Evolutionary conservation across 2,888 invertebrate genomes (phyloP).

Genomic region (Dexiosoma caninum): DNA sequence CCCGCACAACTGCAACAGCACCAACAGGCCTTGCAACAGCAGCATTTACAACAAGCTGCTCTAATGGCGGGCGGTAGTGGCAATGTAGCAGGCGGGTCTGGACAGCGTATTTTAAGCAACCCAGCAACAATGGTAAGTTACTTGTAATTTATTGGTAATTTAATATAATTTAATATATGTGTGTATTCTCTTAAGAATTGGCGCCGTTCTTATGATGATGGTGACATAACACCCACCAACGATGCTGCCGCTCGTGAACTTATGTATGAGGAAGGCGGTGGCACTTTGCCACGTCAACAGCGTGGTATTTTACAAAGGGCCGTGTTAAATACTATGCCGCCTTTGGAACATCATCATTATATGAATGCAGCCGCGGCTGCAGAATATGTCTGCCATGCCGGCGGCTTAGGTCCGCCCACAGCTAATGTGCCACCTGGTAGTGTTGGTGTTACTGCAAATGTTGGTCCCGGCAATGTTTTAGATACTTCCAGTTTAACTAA

Average conservation of each 20-base stretch:
- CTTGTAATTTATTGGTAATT: not conserved
- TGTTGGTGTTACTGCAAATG: conserved; percentile 28
- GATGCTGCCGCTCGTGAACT: conserved; percentile 79
- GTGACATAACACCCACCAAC: conserved; percentile 93
- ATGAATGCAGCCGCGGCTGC: conserved; percentile 77
- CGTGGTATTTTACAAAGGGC: conserved; percentile 76
- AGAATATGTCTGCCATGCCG: conserved; percentile 73
- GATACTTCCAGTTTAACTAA: conserved; percentile 68
- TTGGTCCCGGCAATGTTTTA: conserved; percentile 54
- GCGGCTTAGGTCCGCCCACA: conserved; percentile 66
- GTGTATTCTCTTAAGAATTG: conserved; percentile 75
- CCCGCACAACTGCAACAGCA: conserved; percentile 68
- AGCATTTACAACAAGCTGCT: conserved; percentile 65
- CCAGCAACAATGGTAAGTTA: conserved; percentile 73
- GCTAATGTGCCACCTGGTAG: conserved; percentile 47
- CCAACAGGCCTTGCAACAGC: conserved; percentile 66
- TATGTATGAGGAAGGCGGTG: conserved; percentile 83
- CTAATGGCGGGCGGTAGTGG: conserved; percentile 64
- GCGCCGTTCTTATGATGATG: conserved; percentile 91
- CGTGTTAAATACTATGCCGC: conserved; percentile 76
- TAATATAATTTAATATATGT: not conserved
- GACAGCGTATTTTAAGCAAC: conserved; percentile 70
- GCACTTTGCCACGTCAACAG: conserved; percentile 91
- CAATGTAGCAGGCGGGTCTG: conserved; percentile 58
- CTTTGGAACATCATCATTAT: conserved; percentile 76